A percentile compares a stretch with the other conserved stretches of the same genome.
Conservation (phyloP, 64 coral and sea anemone genomes). For the Stichodactyla helianthus region DNA sequence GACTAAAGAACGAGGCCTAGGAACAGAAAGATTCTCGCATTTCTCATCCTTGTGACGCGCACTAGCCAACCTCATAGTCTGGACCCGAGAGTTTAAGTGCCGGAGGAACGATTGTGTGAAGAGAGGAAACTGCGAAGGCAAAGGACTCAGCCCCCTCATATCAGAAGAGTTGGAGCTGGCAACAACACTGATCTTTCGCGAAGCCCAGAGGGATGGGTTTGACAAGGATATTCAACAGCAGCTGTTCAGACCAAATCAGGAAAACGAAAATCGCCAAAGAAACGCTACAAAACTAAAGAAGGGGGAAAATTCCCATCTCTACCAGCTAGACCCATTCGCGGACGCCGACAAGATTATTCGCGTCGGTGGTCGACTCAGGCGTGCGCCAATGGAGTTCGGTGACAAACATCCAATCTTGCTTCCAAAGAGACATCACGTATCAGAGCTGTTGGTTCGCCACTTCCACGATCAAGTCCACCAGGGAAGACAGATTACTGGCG, state of each 20-base stretch:
- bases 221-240: neutral
- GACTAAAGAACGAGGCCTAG: neutral
- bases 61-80: constrained; percentile 26
- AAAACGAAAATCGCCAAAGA: neutral
- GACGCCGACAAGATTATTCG: constrained; percentile 8
- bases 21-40: neutral
- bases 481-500: constrained; percentile 35
- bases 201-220: constrained; percentile 11
- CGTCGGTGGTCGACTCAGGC: constrained; percentile 19
- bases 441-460: constrained; percentile 29
- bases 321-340: constrained; percentile 8
- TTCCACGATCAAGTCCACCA: constrained; percentile 33
- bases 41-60: neutral
- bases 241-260: no score
- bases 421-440: constrained; percentile 33
- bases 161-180: neutral
- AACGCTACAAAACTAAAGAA: neutral
- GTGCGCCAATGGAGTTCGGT: neutral
- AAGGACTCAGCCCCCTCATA: no score
- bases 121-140: neutral
- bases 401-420: constrained; percentile 43
- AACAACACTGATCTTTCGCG: neutral
- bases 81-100: neutral
- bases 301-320: no score
- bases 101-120: no score